phyloP scores from a whole-genome alignment of 2,113 vertebrate species.

The Hemibates koningsi region DNA sequence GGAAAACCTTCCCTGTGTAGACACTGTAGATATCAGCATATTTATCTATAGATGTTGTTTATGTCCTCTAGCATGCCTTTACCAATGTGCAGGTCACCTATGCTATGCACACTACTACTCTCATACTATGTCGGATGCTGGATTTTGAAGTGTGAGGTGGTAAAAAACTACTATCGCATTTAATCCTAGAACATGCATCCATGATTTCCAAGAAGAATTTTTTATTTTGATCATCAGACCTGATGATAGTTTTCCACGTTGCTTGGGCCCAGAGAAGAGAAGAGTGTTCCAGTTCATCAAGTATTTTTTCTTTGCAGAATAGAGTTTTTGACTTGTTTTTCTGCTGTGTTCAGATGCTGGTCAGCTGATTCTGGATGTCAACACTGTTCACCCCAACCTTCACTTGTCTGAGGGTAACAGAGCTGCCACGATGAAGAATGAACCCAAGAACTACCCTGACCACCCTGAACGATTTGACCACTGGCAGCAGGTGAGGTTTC shows the following conservation, averaged over 20 bases:
- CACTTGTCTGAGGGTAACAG: conserved; percentile 67
- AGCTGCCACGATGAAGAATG: conserved; percentile 61
- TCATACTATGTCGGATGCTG: not conserved
- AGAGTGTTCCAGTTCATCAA: not conserved
- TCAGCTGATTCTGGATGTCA: conserved; percentile 63
- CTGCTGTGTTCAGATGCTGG: conserved; percentile 45
- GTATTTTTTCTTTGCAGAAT: not conserved
- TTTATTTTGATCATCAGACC: not conserved
- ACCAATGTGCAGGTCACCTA: not conserved
- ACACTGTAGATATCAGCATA: not conserved
- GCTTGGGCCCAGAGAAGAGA: not conserved
- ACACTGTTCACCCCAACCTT: conserved; percentile 65
- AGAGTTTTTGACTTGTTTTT: not conserved
- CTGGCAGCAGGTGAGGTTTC: conserved; percentile 70
- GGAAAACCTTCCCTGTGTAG: not conserved
- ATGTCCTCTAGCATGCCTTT: not conserved
- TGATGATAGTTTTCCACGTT: not conserved
- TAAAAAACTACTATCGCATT: not conserved
- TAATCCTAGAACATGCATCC: not conserved
- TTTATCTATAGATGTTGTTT: not conserved
- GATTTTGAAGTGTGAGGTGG: not conserved
- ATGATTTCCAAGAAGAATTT: not conserved
- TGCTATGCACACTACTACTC: not conserved
- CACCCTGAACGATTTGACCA: conserved; percentile 69
- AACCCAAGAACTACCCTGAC: conserved; percentile 59